These are phyloP conservation scores for Lepidostoma basale DNA, from an alignment of 1,140 invertebrate species.

Conservation along the genomic window DNA sequence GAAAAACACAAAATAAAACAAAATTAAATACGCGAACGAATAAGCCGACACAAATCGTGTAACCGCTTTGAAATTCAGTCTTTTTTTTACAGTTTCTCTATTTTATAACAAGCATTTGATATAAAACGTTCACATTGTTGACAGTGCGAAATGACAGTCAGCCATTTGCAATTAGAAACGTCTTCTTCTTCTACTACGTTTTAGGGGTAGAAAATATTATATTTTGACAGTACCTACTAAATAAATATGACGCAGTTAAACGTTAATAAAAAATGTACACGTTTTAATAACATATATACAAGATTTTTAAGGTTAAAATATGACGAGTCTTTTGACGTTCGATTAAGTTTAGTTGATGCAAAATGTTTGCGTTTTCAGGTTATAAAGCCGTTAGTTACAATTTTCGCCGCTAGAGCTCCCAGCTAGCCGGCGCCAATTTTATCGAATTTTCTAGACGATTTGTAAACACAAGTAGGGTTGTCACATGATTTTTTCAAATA, in stretches of 20 bases:
- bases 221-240: neutral
- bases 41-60: too few relatives aligned
- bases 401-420: neutral
- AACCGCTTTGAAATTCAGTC: too few relatives aligned
- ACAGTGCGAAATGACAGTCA: slow-evolving; percentile 16
- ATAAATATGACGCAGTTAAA: neutral
- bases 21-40: too few relatives aligned
- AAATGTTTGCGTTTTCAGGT: too few relatives aligned
- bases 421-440: neutral
- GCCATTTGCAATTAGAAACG: slow-evolving; percentile 11
- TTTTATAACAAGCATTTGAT: too few relatives aligned
- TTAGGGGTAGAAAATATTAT: neutral
- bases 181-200: slow-evolving; percentile 9
- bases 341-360: too few relatives aligned
- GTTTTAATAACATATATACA: neutral
- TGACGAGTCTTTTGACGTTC: neutral
- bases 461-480: slow-evolving; percentile 12
- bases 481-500: too few relatives aligned
- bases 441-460: neutral
- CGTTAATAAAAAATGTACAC: neutral
- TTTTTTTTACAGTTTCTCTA: too few relatives aligned
- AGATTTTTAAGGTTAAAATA: neutral
- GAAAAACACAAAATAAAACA: too few relatives aligned
- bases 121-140: slow-evolving; percentile 8
- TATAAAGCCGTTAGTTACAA: neutral